Percentiles rank a stretch among this genome's conserved stretches.
phyloP scores from a whole-genome alignment of 2,888 invertebrate species.

The Polydrusus tereticollis region DNA sequence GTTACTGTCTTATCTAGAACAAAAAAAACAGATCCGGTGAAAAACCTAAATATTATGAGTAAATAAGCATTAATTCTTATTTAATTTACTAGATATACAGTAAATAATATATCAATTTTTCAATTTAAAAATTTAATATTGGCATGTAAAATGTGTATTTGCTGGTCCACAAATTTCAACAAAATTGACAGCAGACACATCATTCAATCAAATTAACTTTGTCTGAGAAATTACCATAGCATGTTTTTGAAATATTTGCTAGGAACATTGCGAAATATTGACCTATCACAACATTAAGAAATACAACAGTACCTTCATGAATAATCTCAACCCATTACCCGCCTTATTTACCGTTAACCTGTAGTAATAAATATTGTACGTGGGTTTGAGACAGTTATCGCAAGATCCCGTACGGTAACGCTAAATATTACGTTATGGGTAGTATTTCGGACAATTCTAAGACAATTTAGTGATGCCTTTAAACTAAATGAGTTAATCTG shows the following conservation, averaged over 20 bases:
- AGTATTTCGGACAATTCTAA: too few species aligned
- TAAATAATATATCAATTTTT: not conserved
- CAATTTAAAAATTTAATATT: too few species aligned
- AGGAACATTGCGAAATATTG: too few species aligned
- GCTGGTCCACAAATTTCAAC: too few species aligned
- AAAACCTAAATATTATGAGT: not conserved
- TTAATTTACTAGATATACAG: not conserved
- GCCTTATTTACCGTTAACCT: not conserved
- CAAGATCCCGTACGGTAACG: not conserved
- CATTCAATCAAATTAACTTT: too few species aligned
- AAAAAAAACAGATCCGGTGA: conserved; percentile 45
- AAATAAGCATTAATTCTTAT: not conserved
- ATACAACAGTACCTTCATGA: not conserved
- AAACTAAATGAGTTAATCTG: too few species aligned
- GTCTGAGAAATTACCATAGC: too few species aligned
- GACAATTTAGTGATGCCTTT: too few species aligned
- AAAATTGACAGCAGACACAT: too few species aligned
- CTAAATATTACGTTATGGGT: not conserved
- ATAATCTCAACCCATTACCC: not conserved
- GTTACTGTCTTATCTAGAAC: conserved; percentile 60
- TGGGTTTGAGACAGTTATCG: not conserved
- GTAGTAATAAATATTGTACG: not conserved
- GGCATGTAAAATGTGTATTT: too few species aligned
- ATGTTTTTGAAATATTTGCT: too few species aligned
- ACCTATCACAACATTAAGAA: not conserved